Evolutionary conservation across 2,888 invertebrate genomes (phyloP), one percentile per base, ranked within the genome.

Genomic region (Allygus modestus): DNA sequence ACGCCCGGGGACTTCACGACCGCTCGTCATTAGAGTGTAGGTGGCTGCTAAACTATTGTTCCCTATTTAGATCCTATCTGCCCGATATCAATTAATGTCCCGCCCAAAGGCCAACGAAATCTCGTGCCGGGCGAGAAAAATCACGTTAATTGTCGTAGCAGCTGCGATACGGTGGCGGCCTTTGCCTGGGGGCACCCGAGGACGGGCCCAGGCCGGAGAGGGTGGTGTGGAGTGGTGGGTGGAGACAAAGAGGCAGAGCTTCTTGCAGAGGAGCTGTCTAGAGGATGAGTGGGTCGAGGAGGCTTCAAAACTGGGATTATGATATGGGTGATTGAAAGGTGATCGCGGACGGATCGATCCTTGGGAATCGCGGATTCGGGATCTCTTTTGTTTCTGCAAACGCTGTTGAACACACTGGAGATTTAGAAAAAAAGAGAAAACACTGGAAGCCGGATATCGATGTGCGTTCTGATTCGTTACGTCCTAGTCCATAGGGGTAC

Each of bases 31-130:
- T 82, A 82, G 84, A 41, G 73, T 54, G 84, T 84, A 81, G 82
- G 84, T 84, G 85, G 85, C 77, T 81, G 81, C 81, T 81, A 41
- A 71, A 83, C 83, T 75, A 83, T 83, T 83, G 83, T 83, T 83
- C 83, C 43, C 46, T 75, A 58, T 61, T 75, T 75, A 83, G 83
- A 83, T 83, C 17, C 20, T 75, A 83, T 83, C 83, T 54, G 61
- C 1, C 26, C 58, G 83, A 83, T 83, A 83, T 83, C 83, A 83
- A 83, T 83, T 83, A 83, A 83, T 83, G 73, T 73, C 58, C 43
- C 26, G 83, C 83, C 83, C 73, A 23, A 58, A 23, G 82, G 82
- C 46, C 17, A 58, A 58, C 79, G 58, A 79, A 58, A 58, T 79
- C 54, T 58, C 58, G 79, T 58, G 79, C 37, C 33, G 58, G 77